phyloP scores from a whole-genome alignment of 2,888 invertebrate genomes.

The Catocala nupta region DNA sequence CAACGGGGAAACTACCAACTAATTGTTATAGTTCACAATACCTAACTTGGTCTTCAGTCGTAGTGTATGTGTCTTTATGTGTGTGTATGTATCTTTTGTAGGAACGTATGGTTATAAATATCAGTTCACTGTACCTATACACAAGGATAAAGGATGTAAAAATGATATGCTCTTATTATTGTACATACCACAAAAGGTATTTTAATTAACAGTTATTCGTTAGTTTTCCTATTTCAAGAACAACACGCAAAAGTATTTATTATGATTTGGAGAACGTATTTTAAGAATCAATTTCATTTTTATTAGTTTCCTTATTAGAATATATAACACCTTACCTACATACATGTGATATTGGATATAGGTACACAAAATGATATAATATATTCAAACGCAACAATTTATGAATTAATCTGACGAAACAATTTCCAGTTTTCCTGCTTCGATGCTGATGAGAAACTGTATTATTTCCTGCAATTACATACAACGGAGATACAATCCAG shows the following conservation, averaged over 20 bases:
- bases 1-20: too few species aligned
- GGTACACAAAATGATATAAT: too few species aligned
- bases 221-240: too few species aligned
- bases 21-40: too few species aligned
- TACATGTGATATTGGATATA: too few species aligned
- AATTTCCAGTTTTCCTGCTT: conserved; percentile 56
- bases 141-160: conserved; percentile 1
- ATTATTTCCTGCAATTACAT: conserved; percentile 64
- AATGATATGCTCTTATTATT: neutral
- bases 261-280: too few species aligned
- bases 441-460: conserved; percentile 55
- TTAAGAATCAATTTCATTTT: too few species aligned
- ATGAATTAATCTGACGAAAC: conserved; percentile 56
- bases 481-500: conserved; percentile 64
- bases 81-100: neutral
- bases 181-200: neutral
- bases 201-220: neutral
- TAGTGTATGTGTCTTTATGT: neutral
- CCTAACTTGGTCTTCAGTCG: too few species aligned
- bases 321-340: too few species aligned
- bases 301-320: too few species aligned
- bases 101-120: neutral
- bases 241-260: too few species aligned
- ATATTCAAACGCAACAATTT: conserved; percentile 16
- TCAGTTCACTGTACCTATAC: neutral